Conservation (phyloP, 2,888 invertebrate species). For the Meghimatium bilineatum region DNA sequence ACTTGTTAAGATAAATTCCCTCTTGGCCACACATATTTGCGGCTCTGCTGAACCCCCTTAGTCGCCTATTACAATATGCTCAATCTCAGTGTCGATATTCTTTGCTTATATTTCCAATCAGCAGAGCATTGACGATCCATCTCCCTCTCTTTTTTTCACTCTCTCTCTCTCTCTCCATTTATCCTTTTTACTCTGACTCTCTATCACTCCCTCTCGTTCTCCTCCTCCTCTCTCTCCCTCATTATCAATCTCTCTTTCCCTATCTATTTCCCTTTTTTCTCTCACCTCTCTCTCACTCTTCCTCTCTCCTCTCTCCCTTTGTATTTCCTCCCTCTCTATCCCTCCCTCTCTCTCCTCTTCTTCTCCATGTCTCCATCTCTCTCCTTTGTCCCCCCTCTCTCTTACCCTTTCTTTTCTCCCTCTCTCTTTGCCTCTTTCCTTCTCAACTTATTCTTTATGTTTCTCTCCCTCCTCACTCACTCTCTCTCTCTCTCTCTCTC, state of each 20-base stretch:
- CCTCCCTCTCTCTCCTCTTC: not conserved
- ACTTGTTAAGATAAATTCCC: too few relatives aligned
- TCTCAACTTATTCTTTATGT: not conserved
- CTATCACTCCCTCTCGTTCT: not conserved
- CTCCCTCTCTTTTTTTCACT: slow-evolving; percentile 8
- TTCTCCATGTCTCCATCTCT: not conserved
- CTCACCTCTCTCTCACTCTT: not conserved
- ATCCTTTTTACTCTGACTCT: too few relatives aligned
- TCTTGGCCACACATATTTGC: too few relatives aligned
- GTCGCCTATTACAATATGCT: too few relatives aligned
- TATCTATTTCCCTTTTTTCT: too few relatives aligned
- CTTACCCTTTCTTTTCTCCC: not conserved
- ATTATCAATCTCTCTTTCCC: not conserved
- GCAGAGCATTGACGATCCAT: too few relatives aligned
- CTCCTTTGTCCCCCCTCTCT: not conserved
- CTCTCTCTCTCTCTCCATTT: slow-evolving; percentile 5
- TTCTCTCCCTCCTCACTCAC: not conserved
- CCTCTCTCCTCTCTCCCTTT: not conserved
- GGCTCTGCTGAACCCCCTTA: too few relatives aligned
- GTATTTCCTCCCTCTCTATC: too few relatives aligned
- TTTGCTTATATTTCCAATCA: too few relatives aligned
- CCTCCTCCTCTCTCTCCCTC: not conserved
- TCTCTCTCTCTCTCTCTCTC: not conserved
- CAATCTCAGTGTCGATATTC: too few relatives aligned
- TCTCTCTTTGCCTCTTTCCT: not conserved